These are phyloP conservation scores for Columba janthina DNA, from an alignment of 2,113 vertebrate species.

Conservation along the genomic window DNA sequence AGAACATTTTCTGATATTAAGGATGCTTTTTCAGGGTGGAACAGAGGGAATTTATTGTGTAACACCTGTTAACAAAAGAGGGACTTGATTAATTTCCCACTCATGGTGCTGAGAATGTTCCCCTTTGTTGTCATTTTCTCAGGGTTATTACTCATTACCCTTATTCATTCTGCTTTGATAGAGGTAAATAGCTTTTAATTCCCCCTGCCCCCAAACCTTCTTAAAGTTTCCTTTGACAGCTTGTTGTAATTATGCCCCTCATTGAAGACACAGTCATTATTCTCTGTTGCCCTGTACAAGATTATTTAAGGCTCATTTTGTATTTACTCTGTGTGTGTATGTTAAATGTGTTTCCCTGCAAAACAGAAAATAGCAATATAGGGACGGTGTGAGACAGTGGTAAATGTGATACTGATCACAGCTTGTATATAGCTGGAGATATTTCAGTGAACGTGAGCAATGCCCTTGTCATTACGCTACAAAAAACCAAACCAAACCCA, in stretches of 20 bases:
- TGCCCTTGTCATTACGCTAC: constrained; percentile 12
- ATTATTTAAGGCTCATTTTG: constrained; percentile 65
- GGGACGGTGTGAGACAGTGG: not conserved
- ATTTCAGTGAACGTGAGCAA: constrained; percentile 18
- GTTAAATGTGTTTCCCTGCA: constrained; percentile 27
- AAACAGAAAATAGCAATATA: constrained; percentile 26
- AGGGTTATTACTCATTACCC: constrained; percentile 72
- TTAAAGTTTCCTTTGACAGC: constrained; percentile 66
- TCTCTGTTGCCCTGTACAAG: constrained; percentile 63
- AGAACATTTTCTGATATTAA: constrained; percentile 17
- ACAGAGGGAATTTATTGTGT: constrained; percentile 62
- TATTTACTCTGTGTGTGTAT: constrained; percentile 10
- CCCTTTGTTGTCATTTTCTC: constrained; percentile 67
- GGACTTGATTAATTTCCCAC: constrained; percentile 66
- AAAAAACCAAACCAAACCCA: not conserved
- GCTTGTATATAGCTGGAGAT: not conserved
- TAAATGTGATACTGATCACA: constrained; percentile 1
- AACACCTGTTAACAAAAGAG: constrained; percentile 66
- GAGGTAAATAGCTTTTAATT: constrained; percentile 72
- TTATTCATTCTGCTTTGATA: constrained; percentile 69
- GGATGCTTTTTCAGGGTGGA: constrained; percentile 42
- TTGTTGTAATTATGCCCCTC: constrained; percentile 67
- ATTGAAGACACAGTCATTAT: constrained; percentile 63
- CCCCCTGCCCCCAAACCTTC: constrained; percentile 60
- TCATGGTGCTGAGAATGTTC: constrained; percentile 56